Conservation (phyloP, 1,140 invertebrate genomes). For the Pemphigus obesinymphae region DNA sequence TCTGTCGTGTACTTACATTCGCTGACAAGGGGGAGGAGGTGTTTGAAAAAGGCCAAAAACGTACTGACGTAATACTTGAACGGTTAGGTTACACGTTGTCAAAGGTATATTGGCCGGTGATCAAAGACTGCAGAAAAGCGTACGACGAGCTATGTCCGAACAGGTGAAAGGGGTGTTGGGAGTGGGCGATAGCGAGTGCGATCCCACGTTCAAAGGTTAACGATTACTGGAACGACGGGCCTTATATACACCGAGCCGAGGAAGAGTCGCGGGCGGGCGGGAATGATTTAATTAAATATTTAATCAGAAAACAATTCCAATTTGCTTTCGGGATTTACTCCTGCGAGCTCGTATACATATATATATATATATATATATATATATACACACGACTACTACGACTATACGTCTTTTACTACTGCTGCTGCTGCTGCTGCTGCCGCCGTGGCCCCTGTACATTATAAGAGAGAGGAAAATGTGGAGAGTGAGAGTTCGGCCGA, state of each 20-base stretch:
- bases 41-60: too few relatives aligned
- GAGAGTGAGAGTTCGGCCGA: slow-evolving; percentile 22
- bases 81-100: too few relatives aligned
- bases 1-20: too few relatives aligned
- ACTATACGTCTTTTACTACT: neutral
- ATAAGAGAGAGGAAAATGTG: neutral
- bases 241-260: neutral
- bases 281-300: slow-evolving; percentile 40
- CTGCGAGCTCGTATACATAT: neutral
- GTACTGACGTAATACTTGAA: too few relatives aligned
- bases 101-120: too few relatives aligned
- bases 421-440: neutral
- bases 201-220: slow-evolving; percentile 12
- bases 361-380: too few relatives aligned
- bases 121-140: neutral
- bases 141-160: neutral
- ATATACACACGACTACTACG: neutral
- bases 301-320: slow-evolving; percentile 42
- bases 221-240: neutral
- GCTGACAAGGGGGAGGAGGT: too few relatives aligned
- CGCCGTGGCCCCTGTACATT: too few relatives aligned
- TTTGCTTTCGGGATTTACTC: slow-evolving; percentile 38
- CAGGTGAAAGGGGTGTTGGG: too few relatives aligned
- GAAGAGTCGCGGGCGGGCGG: neutral
- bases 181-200: neutral